phyloP scores from a whole-genome alignment of 2,113 vertebrate species.

The Perccottus glenii region DNA sequence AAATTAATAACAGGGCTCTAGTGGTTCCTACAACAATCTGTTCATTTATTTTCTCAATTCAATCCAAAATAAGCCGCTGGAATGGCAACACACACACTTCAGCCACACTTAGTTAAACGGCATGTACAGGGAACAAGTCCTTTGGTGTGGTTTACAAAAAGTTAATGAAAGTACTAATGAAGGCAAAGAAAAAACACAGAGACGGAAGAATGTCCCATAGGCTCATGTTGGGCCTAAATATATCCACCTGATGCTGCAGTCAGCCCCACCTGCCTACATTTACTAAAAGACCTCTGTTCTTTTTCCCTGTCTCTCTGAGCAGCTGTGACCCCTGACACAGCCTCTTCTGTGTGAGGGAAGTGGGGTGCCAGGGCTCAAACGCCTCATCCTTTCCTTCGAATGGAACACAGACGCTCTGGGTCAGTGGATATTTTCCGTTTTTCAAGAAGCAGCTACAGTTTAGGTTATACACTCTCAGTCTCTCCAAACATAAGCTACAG shows the following conservation, averaged over 20 bases:
- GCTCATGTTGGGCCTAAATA: constrained; percentile 33
- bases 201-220: constrained; percentile 4
- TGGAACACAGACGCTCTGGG: constrained; percentile 8
- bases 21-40: too few relatives aligned
- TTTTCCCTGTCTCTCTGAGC: constrained; percentile 46
- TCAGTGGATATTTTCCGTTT: neutral
- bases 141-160: constrained; percentile 38
- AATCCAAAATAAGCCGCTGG: too few relatives aligned
- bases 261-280: constrained; percentile 45
- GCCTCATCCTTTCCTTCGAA: constrained; percentile 2
- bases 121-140: neutral
- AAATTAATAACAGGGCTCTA: too few relatives aligned
- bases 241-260: constrained; percentile 36
- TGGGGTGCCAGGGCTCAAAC: constrained; percentile 21
- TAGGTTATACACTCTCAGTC: neutral
- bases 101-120: too few relatives aligned
- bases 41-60: too few relatives aligned
- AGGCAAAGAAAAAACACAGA: neutral
- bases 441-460: neutral
- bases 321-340: constrained; percentile 54
- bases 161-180: too few relatives aligned
- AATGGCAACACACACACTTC: too few relatives aligned
- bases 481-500: neutral
- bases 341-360: neutral
- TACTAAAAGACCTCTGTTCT: constrained; percentile 11